These are phyloP conservation scores for Nicator chloris DNA, from an alignment of 2,113 vertebrate species.

Conservation along the genomic window DNA sequence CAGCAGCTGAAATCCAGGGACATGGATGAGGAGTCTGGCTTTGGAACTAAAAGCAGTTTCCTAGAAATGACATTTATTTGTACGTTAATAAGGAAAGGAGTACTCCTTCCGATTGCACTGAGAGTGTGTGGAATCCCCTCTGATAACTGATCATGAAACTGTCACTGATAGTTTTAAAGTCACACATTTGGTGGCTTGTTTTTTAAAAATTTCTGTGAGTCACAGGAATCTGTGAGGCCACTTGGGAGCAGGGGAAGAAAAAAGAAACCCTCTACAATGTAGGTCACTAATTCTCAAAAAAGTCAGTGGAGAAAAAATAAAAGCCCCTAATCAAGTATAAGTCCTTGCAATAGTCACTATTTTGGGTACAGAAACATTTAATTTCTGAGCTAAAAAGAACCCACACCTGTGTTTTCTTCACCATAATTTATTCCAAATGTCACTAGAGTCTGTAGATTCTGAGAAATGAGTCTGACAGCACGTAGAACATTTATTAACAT, in stretches of 20 bases:
- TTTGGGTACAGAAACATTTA: not conserved
- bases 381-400: not conserved
- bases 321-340: not conserved
- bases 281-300: not conserved
- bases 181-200: conserved; percentile 47
- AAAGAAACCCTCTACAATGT: not conserved
- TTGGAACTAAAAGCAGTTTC: not conserved
- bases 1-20: not conserved
- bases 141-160: conserved; percentile 15
- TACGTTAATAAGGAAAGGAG: not conserved
- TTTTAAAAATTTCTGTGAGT: conserved; percentile 62
- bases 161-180: conserved; percentile 45
- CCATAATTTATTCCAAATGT: not conserved
- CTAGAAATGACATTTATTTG: not conserved
- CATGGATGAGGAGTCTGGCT: not conserved
- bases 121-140: conserved; percentile 35
- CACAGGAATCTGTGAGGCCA: conserved; percentile 24
- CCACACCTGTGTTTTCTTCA: not conserved
- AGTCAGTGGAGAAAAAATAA: not conserved
- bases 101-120: not conserved
- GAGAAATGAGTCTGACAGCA: not conserved
- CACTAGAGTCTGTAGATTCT: not conserved
- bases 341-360: not conserved
- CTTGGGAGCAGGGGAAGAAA: not conserved
- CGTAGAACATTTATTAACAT: not conserved